Evolutionary conservation across 2,797 vertebrate species (phyloP), one percentile per base, ranked within the genome.

Genomic region (Emydoidea blandingii): DNA sequence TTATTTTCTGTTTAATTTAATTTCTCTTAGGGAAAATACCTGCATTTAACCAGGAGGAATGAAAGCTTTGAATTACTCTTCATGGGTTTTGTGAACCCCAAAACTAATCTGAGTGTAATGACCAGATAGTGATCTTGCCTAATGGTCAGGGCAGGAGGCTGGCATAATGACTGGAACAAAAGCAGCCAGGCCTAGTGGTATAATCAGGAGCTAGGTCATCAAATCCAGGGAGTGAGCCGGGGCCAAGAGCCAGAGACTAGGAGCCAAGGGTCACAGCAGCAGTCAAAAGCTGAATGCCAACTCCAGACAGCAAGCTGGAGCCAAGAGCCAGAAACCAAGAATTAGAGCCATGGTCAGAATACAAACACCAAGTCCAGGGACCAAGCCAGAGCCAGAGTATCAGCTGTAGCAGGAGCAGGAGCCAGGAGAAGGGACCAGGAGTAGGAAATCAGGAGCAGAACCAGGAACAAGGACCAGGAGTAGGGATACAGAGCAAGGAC

Each of bases 1-100:
- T 1, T 90, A 84, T 41, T 74, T 95, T 76, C 37, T 90, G 44
- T 83, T 95, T 81, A 84, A 81, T 95, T 92, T 65, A 87, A 12
- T 79, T 80, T 52, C 31, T 93, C 52, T 25, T 65, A 14, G 18
- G 5, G 2, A 25, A 31, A 15, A 1, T 1, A 14, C 50, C 50
- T 3, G 47, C 8, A 15, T 81, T 65, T 85, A 92, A 91, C 37
- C 44, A 79, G 37, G 41, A 79, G 50, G 14, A 93, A 79, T 1
- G 14, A 5, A 31, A 93, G 87, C 50, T 49, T 41, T 79, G n/a
- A 81, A 84, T 82, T 8, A 59, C 19, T 74, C 37, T 12, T 72
- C 37, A 76, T 0, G 37, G 7, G 3, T 44, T 74, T 92, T 83
- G 18, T 44, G 29, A 88, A 92, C 15, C 21, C 12, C 29, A 29